These are phyloP conservation scores for Archips crataeganus DNA, from an alignment of 2,888 invertebrate genomes.

Conservation along the genomic window DNA sequence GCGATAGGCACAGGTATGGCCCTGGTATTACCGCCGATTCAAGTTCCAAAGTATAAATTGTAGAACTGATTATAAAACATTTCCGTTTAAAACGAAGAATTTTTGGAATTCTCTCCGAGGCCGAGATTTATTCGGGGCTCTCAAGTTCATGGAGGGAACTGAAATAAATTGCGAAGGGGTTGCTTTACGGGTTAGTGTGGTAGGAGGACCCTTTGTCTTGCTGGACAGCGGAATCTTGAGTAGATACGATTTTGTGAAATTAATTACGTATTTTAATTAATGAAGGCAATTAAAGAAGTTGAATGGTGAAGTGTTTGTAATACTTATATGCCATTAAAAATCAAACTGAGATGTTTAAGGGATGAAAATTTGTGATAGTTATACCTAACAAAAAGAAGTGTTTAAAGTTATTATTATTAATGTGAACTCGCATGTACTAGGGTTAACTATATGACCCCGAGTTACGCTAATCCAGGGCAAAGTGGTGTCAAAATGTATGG, in stretches of 20 bases:
- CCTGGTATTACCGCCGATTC: neutral
- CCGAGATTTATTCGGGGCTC: slow-evolving; percentile 18
- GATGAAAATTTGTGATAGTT: too few species aligned
- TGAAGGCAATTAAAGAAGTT: neutral
- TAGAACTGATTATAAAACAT: slow-evolving; percentile 12
- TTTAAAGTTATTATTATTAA: too few species aligned
- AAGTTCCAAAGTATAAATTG: neutral
- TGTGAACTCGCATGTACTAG: too few species aligned
- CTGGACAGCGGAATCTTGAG: slow-evolving; percentile 10
- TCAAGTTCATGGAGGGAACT: slow-evolving; percentile 31
- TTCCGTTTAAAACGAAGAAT: slow-evolving; percentile 4
- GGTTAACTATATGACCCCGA: too few species aligned
- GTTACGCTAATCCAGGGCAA: too few species aligned
- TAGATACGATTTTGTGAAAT: slow-evolving; percentile 6
- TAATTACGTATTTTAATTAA: slow-evolving; percentile 4
- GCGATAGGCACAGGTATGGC: neutral
- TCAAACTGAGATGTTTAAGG: neutral
- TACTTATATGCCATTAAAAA: neutral
- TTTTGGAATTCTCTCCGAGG: slow-evolving; percentile 26
- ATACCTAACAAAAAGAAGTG: too few species aligned
- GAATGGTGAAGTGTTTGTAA: neutral
- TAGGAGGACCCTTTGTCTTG: slow-evolving; percentile 14
- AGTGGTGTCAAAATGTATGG: too few species aligned
- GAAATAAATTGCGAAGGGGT: slow-evolving; percentile 41
- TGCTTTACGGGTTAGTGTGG: slow-evolving; percentile 18